Percentiles rank a stretch among this genome's conserved stretches.
Evolutionary conservation across 2,113 vertebrate species (phyloP).

Genomic region (Sebastes schlegelii): DNA sequence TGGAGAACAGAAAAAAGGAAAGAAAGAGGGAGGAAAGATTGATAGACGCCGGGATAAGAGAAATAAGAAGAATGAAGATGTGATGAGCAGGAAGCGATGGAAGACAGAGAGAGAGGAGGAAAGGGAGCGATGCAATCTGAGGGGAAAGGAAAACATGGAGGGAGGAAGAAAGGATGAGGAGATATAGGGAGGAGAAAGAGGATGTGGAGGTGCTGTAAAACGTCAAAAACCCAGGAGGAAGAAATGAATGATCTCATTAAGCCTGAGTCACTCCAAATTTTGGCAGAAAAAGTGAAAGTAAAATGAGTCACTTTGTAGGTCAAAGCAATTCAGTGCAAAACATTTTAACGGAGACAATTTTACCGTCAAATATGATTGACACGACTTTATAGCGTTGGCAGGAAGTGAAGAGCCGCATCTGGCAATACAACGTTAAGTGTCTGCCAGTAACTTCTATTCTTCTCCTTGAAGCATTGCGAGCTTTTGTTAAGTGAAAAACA

Average conservation of each 20-base stretch:
- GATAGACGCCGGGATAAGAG: neutral
- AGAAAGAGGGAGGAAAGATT: neutral
- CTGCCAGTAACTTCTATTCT: no score
- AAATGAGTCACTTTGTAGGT: slow-evolving; percentile 60
- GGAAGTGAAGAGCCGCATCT: slow-evolving; percentile 12
- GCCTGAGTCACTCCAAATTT: slow-evolving; percentile 36
- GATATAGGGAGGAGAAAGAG: neutral
- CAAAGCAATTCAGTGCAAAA: slow-evolving; percentile 56
- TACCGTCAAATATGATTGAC: slow-evolving; percentile 53
- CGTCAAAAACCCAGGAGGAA: neutral
- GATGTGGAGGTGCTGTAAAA: slow-evolving; percentile 2
- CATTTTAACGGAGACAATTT: slow-evolving; percentile 52
- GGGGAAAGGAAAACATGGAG: neutral
- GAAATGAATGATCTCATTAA: slow-evolving; percentile 31
- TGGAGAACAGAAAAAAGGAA: neutral
- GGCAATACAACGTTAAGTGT: no score
- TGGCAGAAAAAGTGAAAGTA: neutral
- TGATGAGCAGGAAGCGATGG: neutral
- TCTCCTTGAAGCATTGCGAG: no score
- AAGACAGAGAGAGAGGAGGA: neutral
- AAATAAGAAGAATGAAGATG: neutral
- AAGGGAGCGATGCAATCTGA: neutral
- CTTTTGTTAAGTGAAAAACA: no score
- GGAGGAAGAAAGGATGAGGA: neutral
- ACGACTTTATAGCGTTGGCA: slow-evolving; percentile 47